Percentiles rank a stretch among this genome's conserved stretches.
These are phyloP conservation scores for Alexandromys oeconomus DNA, from an alignment of 2,797 vertebrate genomes.

Conservation along the genomic window DNA sequence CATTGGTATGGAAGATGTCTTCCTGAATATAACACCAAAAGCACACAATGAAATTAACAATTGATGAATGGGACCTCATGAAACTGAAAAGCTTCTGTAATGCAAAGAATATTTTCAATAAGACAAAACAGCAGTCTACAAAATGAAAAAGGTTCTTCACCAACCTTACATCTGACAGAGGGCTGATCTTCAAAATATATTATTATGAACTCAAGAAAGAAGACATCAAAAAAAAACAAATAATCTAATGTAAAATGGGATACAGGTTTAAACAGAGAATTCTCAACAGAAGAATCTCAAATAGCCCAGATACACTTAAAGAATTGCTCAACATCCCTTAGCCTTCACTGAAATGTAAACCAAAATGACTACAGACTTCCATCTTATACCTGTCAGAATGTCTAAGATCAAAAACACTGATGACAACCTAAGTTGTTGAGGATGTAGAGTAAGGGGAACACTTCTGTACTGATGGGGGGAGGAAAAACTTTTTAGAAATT, in stretches of 20 bases:
- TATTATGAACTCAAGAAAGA: background rate
- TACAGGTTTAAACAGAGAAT: background rate
- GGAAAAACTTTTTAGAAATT: no score
- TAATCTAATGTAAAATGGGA: no score
- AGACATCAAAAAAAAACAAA: background rate
- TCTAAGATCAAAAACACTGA: no score
- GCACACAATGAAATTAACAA: background rate
- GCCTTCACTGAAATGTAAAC: background rate
- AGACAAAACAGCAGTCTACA: background rate
- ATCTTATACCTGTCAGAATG: no score
- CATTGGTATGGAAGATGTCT: background rate
- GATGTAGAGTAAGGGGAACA: no score
- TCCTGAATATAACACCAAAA: background rate
- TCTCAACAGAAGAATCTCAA: background rate
- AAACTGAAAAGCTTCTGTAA: background rate
- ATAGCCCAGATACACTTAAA: background rate
- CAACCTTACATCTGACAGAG: background rate
- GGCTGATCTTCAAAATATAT: background rate
- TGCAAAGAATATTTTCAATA: background rate
- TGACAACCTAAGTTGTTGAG: no score
- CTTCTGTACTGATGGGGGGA: no score
- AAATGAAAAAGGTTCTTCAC: background rate
- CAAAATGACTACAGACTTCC: no score
- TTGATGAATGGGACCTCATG: background rate
- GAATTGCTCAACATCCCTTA: background rate